Evolutionary conservation across 2,888 invertebrate species (phyloP).

Genomic region (Ormyrus pomaceus): DNA sequence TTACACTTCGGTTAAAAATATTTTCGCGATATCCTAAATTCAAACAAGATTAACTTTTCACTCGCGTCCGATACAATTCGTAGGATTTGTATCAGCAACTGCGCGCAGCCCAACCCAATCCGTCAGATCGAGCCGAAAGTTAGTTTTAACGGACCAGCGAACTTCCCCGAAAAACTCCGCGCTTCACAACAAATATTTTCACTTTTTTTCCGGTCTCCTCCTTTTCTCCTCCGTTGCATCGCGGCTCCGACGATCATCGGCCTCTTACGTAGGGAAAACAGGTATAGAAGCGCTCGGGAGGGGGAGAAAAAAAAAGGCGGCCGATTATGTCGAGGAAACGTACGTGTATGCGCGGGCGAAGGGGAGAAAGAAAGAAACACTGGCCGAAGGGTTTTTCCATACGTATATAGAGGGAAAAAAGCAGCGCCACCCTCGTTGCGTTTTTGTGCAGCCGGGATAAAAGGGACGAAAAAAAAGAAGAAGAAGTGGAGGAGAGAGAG

Average conservation of each 20-base stretch:
- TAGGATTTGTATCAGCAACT: no score
- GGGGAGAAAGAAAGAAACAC: conserved; percentile 30
- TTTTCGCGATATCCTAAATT: no score
- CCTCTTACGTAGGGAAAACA: conserved; percentile 29
- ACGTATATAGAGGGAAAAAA: background rate
- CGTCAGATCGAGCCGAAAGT: no score
- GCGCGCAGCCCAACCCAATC: no score
- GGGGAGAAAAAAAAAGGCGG: background rate
- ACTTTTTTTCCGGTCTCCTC: background rate
- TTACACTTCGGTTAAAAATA: no score
- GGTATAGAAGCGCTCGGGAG: conserved; percentile 25
- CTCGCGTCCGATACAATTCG: no score
- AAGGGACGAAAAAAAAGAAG: no score
- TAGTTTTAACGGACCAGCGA: no score
- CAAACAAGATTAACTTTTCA: no score
- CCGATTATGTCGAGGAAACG: no score
- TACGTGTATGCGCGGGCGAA: background rate
- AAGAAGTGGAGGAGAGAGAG: no score
- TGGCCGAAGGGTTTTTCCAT: conserved; percentile 47
- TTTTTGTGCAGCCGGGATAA: background rate
- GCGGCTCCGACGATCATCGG: background rate
- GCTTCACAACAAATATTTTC: background rate
- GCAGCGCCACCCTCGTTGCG: background rate
- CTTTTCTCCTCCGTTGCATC: background rate
- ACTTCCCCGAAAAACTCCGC: no score